Evolutionary conservation across 2,113 vertebrate species (phyloP), one percentile per base, ranked within the genome.

Genomic region (Tachysurus vachellii): DNA sequence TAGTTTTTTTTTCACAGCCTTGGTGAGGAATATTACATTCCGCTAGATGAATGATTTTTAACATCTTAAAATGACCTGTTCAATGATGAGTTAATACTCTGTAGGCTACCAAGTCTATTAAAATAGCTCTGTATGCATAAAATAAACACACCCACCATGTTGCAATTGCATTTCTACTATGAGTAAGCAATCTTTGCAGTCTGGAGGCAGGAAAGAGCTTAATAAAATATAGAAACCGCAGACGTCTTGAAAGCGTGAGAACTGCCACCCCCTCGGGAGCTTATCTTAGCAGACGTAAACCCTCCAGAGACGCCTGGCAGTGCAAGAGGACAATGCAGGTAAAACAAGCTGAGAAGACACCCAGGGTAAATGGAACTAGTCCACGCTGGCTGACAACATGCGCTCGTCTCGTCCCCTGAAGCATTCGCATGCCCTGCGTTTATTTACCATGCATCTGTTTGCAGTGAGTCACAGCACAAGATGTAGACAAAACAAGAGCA

Each of bases 161-260:
- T 80, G 1, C n/a, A 36, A 2, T 21, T 36, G 77, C 54, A 54
- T 80, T 80, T 80, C 14, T 42, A 28, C 5, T 9, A 19, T 80
- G 28, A 31, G 77, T 80, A 57, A 80, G 77, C 54, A 17, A 0
- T 36, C 57, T 42, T 59, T 80, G 6, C 54, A 80, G 54, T 36
- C 77, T 21, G 77, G n/a, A 36, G 1, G 6, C 53, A 80, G 77
- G 5, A 31, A 28, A 80, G 28, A 19, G 50, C 77, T 80, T 11
- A 57, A 80, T 57, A 80, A 59, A 57, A 59, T 59, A 80, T 57
- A 80, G 36, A 80, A 80, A 56, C 26, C 16, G 50, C n/a, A 80
- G 79, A 80, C 7, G 50, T 50, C 54, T 61, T 42, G 12, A 59
- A 61, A 36, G 31, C 13, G 31, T 42, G 28, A 59, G 53, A 81